These are phyloP conservation scores for Meloidogyne floridensis DNA, from an alignment of 1,140 invertebrate species.

Conservation along the genomic window DNA sequence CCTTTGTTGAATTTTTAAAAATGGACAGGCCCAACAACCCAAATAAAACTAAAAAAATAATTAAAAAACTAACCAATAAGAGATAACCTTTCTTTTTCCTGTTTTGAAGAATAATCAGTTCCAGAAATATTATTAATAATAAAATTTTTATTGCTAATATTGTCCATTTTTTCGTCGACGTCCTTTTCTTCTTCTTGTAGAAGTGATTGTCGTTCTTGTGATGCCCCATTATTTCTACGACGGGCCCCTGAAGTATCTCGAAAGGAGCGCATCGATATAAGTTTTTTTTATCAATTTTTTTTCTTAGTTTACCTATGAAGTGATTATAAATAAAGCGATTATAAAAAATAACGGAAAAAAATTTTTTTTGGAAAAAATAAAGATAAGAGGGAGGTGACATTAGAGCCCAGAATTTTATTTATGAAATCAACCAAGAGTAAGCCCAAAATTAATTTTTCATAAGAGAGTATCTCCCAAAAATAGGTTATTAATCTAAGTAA, in stretches of 20 bases:
- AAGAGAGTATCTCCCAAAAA: too few species aligned
- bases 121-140: background rate
- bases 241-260: constrained; percentile 3
- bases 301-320: background rate
- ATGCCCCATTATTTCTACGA: background rate
- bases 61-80: background rate
- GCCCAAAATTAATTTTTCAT: too few species aligned
- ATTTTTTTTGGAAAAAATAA: too few species aligned
- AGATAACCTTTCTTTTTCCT: background rate
- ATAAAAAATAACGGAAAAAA: background rate
- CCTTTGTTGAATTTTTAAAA: too few species aligned
- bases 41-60: background rate
- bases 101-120: background rate
- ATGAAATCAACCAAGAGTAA: too few species aligned
- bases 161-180: background rate
- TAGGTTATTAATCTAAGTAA: too few species aligned
- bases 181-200: background rate
- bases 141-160: background rate
- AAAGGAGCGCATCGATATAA: background rate
- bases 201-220: constrained; percentile 4
- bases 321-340: too few species aligned
- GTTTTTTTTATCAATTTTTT: background rate
- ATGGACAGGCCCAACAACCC: background rate
- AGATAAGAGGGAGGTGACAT: too few species aligned
- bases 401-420: too few species aligned